These are phyloP conservation scores for human DNA, from an alignment of 2,113 vertebrate species.

Conservation along the genomic window DNA sequence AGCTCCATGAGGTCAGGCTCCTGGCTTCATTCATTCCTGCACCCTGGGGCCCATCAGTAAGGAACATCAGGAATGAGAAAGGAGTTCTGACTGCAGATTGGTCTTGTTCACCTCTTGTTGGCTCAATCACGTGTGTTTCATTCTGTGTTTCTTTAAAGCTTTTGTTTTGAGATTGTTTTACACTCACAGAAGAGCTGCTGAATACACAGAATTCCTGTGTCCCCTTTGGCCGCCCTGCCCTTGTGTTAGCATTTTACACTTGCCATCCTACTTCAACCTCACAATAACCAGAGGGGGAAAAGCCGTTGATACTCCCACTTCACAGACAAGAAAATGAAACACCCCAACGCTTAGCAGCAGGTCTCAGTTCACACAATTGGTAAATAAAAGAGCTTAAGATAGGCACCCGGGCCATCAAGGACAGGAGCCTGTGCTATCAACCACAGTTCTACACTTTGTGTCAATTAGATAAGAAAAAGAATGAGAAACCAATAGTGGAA, in stretches of 20 bases:
- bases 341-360: background rate
- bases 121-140: background rate
- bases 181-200: background rate
- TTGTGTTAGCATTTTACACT: too few relatives aligned
- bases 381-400: background rate
- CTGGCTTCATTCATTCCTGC: too few relatives aligned
- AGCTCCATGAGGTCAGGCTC: accelerated
- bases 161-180: background rate
- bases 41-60: too few relatives aligned
- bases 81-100: accelerated
- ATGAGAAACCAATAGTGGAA: background rate
- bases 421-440: background rate
- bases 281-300: background rate
- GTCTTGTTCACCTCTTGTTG: background rate
- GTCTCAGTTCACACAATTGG: background rate
- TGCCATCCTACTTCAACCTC: background rate
- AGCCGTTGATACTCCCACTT: too few relatives aligned
- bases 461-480: background rate
- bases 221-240: background rate
- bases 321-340: background rate
- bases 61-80: background rate
- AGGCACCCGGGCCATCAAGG: background rate
- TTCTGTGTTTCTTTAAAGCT: background rate
- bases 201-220: too few relatives aligned
- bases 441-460: background rate